Conservation (phyloP, 2,797 vertebrate genomes). For the Gastrophryne carolinensis region DNA sequence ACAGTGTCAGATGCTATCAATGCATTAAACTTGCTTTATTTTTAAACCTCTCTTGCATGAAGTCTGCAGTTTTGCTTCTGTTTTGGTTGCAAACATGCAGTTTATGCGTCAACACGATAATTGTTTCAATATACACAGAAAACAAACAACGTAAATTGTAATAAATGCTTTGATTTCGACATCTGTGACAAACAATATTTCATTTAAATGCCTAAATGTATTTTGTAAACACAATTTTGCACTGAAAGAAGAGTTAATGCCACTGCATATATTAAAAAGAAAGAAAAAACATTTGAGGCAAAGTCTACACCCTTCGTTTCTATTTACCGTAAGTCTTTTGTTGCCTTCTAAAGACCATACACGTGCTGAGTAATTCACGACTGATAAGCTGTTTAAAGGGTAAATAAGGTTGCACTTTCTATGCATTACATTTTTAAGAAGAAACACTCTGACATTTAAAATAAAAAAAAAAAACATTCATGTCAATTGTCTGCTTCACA, state of each 20-base stretch:
- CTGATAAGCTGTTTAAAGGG: slow-evolving; percentile 30
- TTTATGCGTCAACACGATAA: background rate
- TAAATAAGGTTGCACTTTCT: slow-evolving; percentile 13
- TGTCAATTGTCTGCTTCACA: no score
- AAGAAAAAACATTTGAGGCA: slow-evolving; percentile 10
- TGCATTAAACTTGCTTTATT: no score
- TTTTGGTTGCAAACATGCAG: no score
- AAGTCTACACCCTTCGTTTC: slow-evolving; percentile 11
- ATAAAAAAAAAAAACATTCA: slow-evolving; percentile 20
- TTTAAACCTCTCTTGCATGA: no score
- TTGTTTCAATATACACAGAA: background rate
- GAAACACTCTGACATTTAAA: background rate
- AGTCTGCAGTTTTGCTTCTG: no score
- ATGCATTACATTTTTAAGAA: background rate
- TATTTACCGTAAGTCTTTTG: slow-evolving; percentile 28
- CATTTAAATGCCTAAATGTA: background rate
- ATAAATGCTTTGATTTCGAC: background rate
- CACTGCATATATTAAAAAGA: slow-evolving; percentile 22
- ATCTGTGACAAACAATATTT: background rate
- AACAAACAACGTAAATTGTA: background rate
- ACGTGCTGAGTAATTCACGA: slow-evolving; percentile 36
- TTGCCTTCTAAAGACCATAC: slow-evolving; percentile 11
- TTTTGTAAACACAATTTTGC: slow-evolving; percentile 28
- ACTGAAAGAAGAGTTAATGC: slow-evolving; percentile 34
- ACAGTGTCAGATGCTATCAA: no score